phyloP scores from a whole-genome alignment of 1,140 invertebrate genomes.

The Arctopsyche grandis region DNA sequence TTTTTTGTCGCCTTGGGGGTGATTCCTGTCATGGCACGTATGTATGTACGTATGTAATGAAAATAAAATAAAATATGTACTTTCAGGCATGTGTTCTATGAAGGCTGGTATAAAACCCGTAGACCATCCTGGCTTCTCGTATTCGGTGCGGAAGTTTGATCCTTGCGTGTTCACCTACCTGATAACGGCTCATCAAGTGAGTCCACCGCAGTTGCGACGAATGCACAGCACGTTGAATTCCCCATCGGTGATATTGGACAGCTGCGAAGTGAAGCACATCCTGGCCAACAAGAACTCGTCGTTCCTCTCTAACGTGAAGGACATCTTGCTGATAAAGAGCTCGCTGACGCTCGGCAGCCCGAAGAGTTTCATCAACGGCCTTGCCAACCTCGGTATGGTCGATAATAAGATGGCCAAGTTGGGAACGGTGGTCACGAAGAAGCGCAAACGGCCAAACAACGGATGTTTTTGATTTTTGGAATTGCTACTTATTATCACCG shows the following conservation, averaged over 20 bases:
- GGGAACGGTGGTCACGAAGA: constrained; percentile 27
- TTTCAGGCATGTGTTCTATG: constrained; percentile 65
- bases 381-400: constrained; percentile 40
- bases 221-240: constrained; percentile 32
- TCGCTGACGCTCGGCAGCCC: constrained; percentile 41
- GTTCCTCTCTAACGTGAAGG: constrained; percentile 1
- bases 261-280: constrained; percentile 26
- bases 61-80: background rate
- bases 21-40: no score
- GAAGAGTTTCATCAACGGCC: constrained; percentile 45
- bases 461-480: constrained; percentile 43
- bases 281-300: constrained; percentile 23
- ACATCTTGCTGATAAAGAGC: background rate
- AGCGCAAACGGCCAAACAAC: constrained; percentile 42
- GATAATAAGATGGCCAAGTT: constrained; percentile 23
- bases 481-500: background rate
- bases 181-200: constrained; percentile 49
- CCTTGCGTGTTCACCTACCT: constrained; percentile 56
- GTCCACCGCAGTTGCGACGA: constrained; percentile 36
- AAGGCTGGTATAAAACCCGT: constrained; percentile 65
- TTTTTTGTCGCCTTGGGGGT: no score
- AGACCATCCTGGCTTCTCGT: constrained; percentile 72
- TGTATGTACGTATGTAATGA: no score
- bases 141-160: constrained; percentile 65
- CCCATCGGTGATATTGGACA: background rate